phyloP scores from a whole-genome alignment of 1,140 invertebrate genomes.

The Bombus pascuorum region DNA sequence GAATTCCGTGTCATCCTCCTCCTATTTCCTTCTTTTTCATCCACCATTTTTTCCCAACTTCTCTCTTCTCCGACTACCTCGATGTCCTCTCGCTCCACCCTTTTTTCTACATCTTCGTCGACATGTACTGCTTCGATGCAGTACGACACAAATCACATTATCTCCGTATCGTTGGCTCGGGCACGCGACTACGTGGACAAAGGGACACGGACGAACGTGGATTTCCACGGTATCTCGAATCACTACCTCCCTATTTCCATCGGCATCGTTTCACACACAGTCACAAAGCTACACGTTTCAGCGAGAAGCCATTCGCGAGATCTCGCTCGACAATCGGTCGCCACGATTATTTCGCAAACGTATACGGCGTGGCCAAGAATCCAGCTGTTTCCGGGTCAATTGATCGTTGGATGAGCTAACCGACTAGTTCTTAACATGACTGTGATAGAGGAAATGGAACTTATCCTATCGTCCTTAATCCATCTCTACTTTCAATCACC shows the following conservation, averaged over 20 bases:
- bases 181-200: conserved; percentile 39
- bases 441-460: conserved; percentile 28
- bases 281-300: background rate
- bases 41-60: background rate
- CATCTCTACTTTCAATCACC: conserved; percentile 37
- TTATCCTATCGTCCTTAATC: conserved; percentile 43
- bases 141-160: conserved; percentile 54
- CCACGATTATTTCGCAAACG: conserved; percentile 54
- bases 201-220: conserved; percentile 26
- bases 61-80: too few species aligned
- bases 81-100: background rate
- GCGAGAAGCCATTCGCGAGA: conserved; percentile 22
- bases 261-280: conserved; percentile 11
- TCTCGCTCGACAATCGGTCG: conserved; percentile 17
- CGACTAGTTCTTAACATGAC: conserved; percentile 45
- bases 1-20: conserved; percentile 6
- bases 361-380: conserved; percentile 43
- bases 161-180: conserved; percentile 44
- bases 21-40: background rate
- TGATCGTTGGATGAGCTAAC: conserved; percentile 41
- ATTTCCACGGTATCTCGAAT: conserved; percentile 44
- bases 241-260: background rate
- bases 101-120: conserved; percentile 11
- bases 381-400: conserved; percentile 54
- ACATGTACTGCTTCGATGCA: conserved; percentile 39